A percentile compares a stretch with the other conserved stretches of the same genome.
phyloP scores from a whole-genome alignment of 2,888 invertebrate species.

The Petrophora chlorosata region DNA sequence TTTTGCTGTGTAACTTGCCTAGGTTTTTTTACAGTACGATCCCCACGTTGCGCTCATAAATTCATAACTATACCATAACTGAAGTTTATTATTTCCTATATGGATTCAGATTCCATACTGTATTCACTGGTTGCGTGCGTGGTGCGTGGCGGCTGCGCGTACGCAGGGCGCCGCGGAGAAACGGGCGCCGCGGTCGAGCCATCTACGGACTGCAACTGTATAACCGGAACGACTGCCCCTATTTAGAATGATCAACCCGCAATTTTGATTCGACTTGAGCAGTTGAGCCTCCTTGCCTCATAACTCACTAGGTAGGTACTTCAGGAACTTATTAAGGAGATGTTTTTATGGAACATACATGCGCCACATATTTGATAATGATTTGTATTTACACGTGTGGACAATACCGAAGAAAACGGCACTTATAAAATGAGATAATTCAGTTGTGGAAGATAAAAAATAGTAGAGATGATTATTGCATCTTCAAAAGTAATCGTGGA shows the following conservation, averaged over 20 bases:
- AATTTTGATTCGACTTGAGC: slow-evolving; percentile 62
- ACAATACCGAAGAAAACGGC: too few species aligned
- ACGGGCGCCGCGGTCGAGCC: slow-evolving; percentile 65
- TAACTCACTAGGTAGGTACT: slow-evolving; percentile 24
- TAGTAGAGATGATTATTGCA: too few species aligned
- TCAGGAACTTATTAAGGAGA: neutral
- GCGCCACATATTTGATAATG: neutral
- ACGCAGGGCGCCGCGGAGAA: slow-evolving; percentile 51
- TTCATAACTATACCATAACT: too few species aligned
- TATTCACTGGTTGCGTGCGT: slow-evolving; percentile 1
- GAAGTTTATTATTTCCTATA: too few species aligned
- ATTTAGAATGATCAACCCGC: slow-evolving; percentile 67
- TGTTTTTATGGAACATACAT: neutral
- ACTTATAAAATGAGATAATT: too few species aligned
- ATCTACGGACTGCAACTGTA: slow-evolving; percentile 79
- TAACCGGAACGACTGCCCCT: slow-evolving; percentile 72
- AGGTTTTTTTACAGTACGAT: too few species aligned
- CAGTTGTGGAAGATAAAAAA: too few species aligned
- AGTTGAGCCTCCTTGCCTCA: slow-evolving; percentile 42
- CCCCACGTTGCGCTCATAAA: too few species aligned
- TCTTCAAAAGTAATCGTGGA: too few species aligned
- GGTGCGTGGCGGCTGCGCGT: slow-evolving; percentile 30
- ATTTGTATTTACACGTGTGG: too few species aligned
- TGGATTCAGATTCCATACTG: too few species aligned
- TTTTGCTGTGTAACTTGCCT: too few species aligned